Evolutionary conservation across 2,888 invertebrate species (phyloP), one percentile per base, ranked within the genome.

Genomic region (Augiades crinisus): DNA sequence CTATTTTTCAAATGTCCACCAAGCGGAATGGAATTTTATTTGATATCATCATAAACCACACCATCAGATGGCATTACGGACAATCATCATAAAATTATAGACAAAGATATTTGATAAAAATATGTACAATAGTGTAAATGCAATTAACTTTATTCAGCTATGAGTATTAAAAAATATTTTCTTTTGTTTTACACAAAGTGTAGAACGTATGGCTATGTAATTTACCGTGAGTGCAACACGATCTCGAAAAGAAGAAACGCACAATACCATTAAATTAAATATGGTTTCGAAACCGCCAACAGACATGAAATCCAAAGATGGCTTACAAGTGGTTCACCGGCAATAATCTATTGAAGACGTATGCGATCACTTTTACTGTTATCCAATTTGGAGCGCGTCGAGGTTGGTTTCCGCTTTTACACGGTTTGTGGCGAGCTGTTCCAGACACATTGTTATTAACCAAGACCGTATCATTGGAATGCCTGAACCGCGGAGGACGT

Each of bases 361-460:
- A 82, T 86, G 85, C 82, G 86, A 87, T 81, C 85, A 84, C 82
- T 86, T 84, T 86, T 87, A 87, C 87, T 88, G 86, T 86, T 88
- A 87, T 85, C 81, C 86, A 86, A 88, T 87, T 88, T 86, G 70
- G 85, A 84, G 77, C 85, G 78, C 77, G 73, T 73, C 73, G 73
- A 74, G 71, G 72, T 81, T 71, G 79, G 81, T 86, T 86, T 87
- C 86, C 84, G 81, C 85, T 85, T 85, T 87, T 87, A 83, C 81
- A 85, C 78, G 80, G 84, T 84, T 81, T 87, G 87, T 78, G 85
- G 83, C 74, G 64, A 62, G 67, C 68, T 74, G 64, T 64, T 71
- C 68, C 64, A 74, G 76, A 72, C 74, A 72, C 72, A 83, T 84
- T 84, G 82, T 83, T 78, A 81, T 78, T 75, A 74, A 65, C 69